phyloP scores from a whole-genome alignment of 2,113 vertebrate species.

The Lepus americanus region DNA sequence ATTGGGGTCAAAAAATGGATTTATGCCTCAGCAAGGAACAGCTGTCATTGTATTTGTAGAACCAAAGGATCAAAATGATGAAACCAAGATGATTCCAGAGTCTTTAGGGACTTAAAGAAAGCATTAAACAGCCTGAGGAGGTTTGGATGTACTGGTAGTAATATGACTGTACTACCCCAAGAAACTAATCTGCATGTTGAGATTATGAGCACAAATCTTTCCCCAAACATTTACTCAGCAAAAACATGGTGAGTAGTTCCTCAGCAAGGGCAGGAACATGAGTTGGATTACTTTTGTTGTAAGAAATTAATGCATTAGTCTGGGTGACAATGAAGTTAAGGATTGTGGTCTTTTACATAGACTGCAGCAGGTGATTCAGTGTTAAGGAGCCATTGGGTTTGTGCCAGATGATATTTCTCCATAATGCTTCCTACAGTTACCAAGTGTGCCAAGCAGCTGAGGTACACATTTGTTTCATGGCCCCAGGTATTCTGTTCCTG shows the following conservation, averaged over 20 bases:
- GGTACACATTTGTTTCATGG: background rate
- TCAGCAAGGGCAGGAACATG: background rate
- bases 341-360: slow-evolving; percentile 58
- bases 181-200: slow-evolving; percentile 6
- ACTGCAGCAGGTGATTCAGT: slow-evolving; percentile 11
- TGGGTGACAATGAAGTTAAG: slow-evolving; percentile 8
- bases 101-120: background rate
- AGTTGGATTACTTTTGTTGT: slow-evolving; percentile 44
- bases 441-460: background rate
- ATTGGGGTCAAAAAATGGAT: slow-evolving; percentile 56
- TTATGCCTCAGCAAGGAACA: slow-evolving; percentile 38
- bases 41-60: slow-evolving; percentile 61
- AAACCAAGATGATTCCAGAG: slow-evolving; percentile 9
- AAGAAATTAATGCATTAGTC: slow-evolving; percentile 61
- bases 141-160: background rate
- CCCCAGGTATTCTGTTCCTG: background rate
- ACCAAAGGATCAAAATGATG: slow-evolving; percentile 36
- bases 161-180: background rate
- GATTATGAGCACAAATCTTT: slow-evolving; percentile 54
- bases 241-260: slow-evolving; percentile 40
- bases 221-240: slow-evolving; percentile 62
- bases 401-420: slow-evolving; percentile 19
- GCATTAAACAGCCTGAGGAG: background rate
- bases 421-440: background rate
- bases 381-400: background rate